phyloP scores from a whole-genome alignment of 30 jellyfish, hydroid and myxozoan species.

The Haliclystus octoradiatus region DNA sequence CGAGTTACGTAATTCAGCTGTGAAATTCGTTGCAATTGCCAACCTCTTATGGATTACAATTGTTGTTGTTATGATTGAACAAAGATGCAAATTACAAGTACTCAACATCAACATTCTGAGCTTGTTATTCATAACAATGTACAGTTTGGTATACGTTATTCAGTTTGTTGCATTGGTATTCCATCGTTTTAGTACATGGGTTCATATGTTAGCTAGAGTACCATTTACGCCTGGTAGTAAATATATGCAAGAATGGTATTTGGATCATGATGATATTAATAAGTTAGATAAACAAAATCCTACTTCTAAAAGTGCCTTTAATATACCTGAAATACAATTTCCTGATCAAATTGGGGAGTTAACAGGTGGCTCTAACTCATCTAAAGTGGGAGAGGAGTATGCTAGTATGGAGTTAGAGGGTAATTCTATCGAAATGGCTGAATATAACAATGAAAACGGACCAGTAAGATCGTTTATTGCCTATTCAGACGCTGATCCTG shows the following conservation, averaged over 20 bases:
- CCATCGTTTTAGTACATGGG: slow-evolving; percentile 88
- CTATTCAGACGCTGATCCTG: not conserved
- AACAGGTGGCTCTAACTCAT: not conserved
- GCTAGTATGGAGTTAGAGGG: not conserved
- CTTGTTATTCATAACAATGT: slow-evolving; percentile 48
- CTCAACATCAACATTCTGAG: slow-evolving; percentile 78
- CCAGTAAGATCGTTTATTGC: not conserved
- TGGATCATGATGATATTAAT: slow-evolving; percentile 63
- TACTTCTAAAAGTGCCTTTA: not conserved
- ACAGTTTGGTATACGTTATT: slow-evolving; percentile 54
- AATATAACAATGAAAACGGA: not conserved
- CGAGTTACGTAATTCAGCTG: slow-evolving; percentile 85
- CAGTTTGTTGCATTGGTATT: slow-evolving; percentile 69
- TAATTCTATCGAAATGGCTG: not conserved
- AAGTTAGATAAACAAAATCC: no score
- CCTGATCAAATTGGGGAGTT: not conserved
- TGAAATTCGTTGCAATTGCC: slow-evolving; percentile 60
- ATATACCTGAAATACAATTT: not conserved
- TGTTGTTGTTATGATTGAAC: slow-evolving; percentile 72
- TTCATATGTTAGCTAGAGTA: slow-evolving; percentile 79
- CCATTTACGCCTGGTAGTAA: slow-evolving; percentile 89
- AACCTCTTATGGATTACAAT: slow-evolving; percentile 76
- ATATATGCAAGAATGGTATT: slow-evolving; percentile 65
- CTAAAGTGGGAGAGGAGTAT: not conserved
- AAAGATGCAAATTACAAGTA: slow-evolving; percentile 71